Evolutionary conservation across 2,113 vertebrate species (phyloP).

Genomic region (Pachycephala philippinensis): DNA sequence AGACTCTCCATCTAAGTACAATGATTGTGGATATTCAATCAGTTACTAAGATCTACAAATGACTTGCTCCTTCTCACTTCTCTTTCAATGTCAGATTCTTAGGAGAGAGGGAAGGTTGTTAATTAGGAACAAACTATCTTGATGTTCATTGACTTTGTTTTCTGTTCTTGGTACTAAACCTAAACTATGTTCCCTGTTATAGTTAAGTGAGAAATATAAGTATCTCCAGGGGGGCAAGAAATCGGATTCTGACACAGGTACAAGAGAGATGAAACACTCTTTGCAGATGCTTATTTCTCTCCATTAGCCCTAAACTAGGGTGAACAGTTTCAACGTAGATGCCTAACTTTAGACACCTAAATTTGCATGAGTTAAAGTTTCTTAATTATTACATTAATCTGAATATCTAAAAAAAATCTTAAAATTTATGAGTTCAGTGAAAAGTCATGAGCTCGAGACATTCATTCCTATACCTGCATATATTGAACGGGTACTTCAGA

Average conservation of each 20-base stretch:
- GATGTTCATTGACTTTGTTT: not conserved
- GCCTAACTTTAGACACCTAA: not conserved
- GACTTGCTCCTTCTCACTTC: not conserved
- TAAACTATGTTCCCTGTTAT: not conserved
- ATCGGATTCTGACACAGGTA: not conserved
- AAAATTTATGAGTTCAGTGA: not conserved
- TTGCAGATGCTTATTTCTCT: not conserved
- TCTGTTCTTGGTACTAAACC: not conserved
- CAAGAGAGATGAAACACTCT: not conserved
- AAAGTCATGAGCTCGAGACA: not conserved
- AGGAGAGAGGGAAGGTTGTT: not conserved
- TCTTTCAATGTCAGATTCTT: constrained; percentile 26
- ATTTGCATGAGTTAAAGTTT: not conserved
- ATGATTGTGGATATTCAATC: not conserved
- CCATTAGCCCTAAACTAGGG: not conserved
- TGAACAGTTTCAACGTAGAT: not conserved
- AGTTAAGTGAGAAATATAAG: not conserved
- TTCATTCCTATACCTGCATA: not conserved
- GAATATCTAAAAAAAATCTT: not conserved
- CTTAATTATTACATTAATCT: not conserved
- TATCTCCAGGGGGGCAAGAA: not conserved
- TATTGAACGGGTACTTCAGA: not conserved
- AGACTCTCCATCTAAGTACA: not conserved
- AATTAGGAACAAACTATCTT: not conserved
- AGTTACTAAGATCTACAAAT: not conserved